Evolutionary conservation across 2,888 invertebrate genomes (phyloP), one percentile per base, ranked within the genome.

Genomic region (Rotaria socialis): DNA sequence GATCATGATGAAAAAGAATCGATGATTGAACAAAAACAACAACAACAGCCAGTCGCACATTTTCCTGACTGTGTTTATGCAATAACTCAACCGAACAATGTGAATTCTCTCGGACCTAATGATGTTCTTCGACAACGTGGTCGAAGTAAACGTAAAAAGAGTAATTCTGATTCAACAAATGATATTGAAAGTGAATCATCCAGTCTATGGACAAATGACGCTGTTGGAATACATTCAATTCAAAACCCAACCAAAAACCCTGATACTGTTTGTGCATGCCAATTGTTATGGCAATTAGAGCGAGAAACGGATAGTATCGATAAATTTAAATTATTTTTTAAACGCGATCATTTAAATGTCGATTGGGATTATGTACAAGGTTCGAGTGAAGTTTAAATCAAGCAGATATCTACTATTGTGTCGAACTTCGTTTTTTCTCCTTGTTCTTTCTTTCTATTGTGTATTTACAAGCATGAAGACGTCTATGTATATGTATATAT

Each of bases 281-380:
- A 47, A n/a, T 47, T 80, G 47, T 14, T 80, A 43, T 80, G 80
- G 80, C 80, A 80, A 47, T 47, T 80, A n/a, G 80, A 80, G n/a
- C 22, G 47, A 43, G 80, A 80, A 19, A 80, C 80, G 2, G 80
- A 80, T 80, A 80, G 80, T 47, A 80, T 80, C n/a, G 80, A 80
- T 47, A 80, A 80, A 47, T 80, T 80, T 80, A 80, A 80, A 80
- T n/a, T 80, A 14, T 80, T 80, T 47, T 80, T 80, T n/a, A 80
- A 80, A 80, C 80, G 80, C 22, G 80, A 80, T 47, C 43, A 80
- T 47, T 80, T 47, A 14, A 47, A 80, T 80, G 80, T 80, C 3
- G 47, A 43, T 47, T 80, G 80, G 80, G 80, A 80, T 47, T 80
- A 80, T n/a, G 80, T 80, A n/a, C 80, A 80, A 80, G 80, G 80